Base-by-base conservation (phyloP, 2,113 vertebrate species). In the Engraulis encrasicolus region DNA sequence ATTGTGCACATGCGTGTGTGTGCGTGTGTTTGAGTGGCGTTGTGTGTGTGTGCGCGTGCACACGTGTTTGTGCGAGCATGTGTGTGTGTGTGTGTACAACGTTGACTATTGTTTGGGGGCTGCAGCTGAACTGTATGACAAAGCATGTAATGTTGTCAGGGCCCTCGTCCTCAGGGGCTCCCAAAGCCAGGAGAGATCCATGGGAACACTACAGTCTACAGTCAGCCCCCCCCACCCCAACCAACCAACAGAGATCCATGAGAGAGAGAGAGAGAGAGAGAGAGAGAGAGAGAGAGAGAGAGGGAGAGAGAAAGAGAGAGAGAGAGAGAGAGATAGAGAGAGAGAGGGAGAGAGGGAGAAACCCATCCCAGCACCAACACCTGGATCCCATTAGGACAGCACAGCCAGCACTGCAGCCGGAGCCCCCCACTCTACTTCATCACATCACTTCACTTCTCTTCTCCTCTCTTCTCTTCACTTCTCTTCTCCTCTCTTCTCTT, bases 161-260 rank as follows among this genome's bases (percentile, higher is more conserved):
- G 88, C 89, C 84, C 91, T 90, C 87, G 91, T 84, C 4, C 40
- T 5, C 87, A 91, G 78, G 90, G 84, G 84, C 89, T 83, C 85
- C 50, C 37, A 74, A 85, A 90, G 80, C 88, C 88, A 86, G 85
- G 89, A 94, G 89, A 94, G 89, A 91, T 92, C 90, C 94, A 94
- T 95, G 95, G 93, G 95, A 96, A 96, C n/a, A n/a, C n/a, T n/a
- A 85, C 92, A 94, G n/a, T 94, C 95, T 90, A 91, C 91, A 92
- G n/a, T n/a, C n/a, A 45, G 89, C 88, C 78, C 86, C 71, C 91
- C 85, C 90, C 95, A 96, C 93, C 95, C n/a, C n/a, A n/a, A n/a
- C n/a, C n/a, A n/a, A n/a, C n/a, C n/a, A n/a, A n/a, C n/a, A n/a
- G n/a, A n/a, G n/a, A n/a, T n/a, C n/a, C n/a, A n/a, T n/a, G n/a